Percentiles rank a stretch among this genome's conserved stretches.
These are phyloP conservation scores for Seira ritae DNA, from an alignment of 2,888 invertebrate genomes.

Conservation along the genomic window DNA sequence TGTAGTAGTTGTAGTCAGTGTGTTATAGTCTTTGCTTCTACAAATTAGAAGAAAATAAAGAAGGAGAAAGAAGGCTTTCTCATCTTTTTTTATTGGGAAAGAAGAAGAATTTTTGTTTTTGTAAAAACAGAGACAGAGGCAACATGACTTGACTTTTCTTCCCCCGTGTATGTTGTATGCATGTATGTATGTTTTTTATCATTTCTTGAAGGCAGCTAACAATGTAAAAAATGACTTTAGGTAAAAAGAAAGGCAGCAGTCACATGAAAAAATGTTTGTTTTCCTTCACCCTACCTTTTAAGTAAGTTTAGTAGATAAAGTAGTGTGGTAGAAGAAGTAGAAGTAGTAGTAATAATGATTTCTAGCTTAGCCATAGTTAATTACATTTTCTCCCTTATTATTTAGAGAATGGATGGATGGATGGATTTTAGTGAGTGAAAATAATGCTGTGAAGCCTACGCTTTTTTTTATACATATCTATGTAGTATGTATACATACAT, in stretches of 20 bases:
- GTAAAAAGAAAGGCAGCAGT: conserved; percentile 38
- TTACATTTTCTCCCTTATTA: background rate
- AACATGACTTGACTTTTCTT: background rate
- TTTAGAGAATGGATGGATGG: conserved; percentile 57
- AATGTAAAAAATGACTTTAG: too few species aligned
- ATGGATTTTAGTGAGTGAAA: conserved; percentile 52
- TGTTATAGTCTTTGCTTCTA: background rate
- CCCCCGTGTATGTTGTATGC: background rate
- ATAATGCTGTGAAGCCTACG: conserved; percentile 33
- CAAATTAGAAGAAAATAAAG: background rate
- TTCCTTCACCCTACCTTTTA: too few species aligned
- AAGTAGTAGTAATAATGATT: too few species aligned
- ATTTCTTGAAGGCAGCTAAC: too few species aligned
- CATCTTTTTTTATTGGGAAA: too few species aligned
- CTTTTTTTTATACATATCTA: too few species aligned
- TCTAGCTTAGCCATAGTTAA: too few species aligned
- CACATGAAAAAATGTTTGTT: background rate
- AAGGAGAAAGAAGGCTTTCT: background rate
- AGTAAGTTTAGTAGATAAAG: too few species aligned
- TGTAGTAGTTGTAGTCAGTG: too few species aligned
- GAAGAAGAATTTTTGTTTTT: background rate
- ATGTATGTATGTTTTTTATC: background rate
- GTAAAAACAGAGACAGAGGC: background rate
- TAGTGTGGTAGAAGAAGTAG: too few species aligned
- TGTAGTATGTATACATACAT: too few species aligned